Base-by-base conservation (phyloP, 2,797 vertebrate genomes). In the Balearica regulorum region DNA sequence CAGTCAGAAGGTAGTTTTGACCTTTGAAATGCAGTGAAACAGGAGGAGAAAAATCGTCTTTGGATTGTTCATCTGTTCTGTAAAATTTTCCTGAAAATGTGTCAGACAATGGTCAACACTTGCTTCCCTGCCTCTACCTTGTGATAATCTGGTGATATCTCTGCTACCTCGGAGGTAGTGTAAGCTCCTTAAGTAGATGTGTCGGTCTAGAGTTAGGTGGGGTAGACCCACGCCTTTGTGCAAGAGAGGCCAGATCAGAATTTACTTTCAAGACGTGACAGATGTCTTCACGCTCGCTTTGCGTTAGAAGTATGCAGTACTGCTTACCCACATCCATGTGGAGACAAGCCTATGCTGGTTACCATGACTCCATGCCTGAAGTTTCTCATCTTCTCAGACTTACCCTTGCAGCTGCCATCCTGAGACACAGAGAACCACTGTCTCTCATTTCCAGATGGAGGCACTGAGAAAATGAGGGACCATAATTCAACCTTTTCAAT, bases 21-120 rank as follows among this genome's bases (percentile, higher is more conserved):
- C 51, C 57, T 92, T 29, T 54, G 69, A 75, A 94, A 95, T 69
- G 21, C 44, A 71, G 16, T 48, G 26, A 90, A 89, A 82, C 2
- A 33, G 39, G 11, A 70, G 41, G 37, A 90, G 37, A 46, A 60
- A 89, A 93, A 75, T 16, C 28, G 18, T 26, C 71, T 88, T 62
- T 19, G 37, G 20, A 57, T 64, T 88, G 31, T 24, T 35, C 35
- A 31, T 29, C 29, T 83, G 6, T 43, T 64, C 44, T 13, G 15
- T 35, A 80, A 85, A 89, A 73, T 48, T 17, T 51, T 85, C 33
- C 39, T 55, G 39, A 82, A 87, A 83, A 90, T 8, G 4, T 14
- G 44, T n/a, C 5, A 61, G 51, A 43, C 51, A 82, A 6, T 16
- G 35, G 19, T 66, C 35, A 51, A 71, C 70, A 84, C 28, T 53